These are phyloP conservation scores for Sitophilus oryzae DNA, from an alignment of 1,140 invertebrate genomes.

Conservation along the genomic window DNA sequence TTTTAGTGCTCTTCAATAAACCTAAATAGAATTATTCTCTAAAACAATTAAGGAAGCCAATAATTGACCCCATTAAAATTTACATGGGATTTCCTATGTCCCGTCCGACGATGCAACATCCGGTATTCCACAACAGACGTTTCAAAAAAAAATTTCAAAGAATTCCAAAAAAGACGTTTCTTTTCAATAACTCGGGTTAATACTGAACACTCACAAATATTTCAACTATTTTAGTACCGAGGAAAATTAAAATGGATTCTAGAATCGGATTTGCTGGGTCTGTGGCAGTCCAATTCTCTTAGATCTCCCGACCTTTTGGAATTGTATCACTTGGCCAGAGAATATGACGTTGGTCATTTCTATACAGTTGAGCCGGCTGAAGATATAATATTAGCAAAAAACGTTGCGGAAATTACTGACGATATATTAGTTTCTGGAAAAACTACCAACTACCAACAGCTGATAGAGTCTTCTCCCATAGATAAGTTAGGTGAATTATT, in stretches of 20 bases:
- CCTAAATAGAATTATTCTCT: too few relatives aligned
- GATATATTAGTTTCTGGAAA: conserved; percentile 30
- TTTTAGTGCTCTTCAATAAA: too few relatives aligned
- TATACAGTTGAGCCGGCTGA: conserved; percentile 14
- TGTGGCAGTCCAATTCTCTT: conserved; percentile 23
- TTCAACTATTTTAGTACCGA: conserved; percentile 28
- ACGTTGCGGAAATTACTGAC: conserved; percentile 32
- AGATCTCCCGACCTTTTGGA: conserved; percentile 33
- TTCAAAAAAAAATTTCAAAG: too few relatives aligned
- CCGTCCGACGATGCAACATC: too few relatives aligned
- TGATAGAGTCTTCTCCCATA: conserved; percentile 31
- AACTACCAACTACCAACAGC: conserved; percentile 24
- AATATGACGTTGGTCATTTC: conserved; percentile 2
- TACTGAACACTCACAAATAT: too few relatives aligned
- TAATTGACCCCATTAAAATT: too few relatives aligned
- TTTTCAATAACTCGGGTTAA: too few relatives aligned
- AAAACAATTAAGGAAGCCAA: too few relatives aligned
- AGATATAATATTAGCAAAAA: conserved; percentile 19
- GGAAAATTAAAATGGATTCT: conserved; percentile 34
- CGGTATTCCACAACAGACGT: too few relatives aligned
- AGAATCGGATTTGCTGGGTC: conserved; percentile 28
- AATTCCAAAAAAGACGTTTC: too few relatives aligned
- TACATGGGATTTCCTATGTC: too few relatives aligned
- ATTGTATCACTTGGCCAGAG: conserved; percentile 15
- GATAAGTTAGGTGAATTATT: conserved; percentile 26